Evolutionary conservation across 1,140 invertebrate genomes (phyloP).

Genomic region (Drosophila bocki): DNA sequence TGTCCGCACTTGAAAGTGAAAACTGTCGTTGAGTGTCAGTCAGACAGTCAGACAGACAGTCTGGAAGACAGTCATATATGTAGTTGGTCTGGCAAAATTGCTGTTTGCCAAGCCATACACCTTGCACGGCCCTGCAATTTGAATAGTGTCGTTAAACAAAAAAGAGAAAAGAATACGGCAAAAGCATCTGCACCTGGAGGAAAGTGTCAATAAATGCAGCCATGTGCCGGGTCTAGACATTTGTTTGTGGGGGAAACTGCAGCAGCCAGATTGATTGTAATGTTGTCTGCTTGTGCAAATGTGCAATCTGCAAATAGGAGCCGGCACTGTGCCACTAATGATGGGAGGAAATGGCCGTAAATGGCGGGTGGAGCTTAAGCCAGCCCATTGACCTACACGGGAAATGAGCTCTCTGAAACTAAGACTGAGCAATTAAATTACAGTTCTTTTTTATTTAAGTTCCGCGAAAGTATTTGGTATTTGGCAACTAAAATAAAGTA

Average conservation of each 20-base stretch:
- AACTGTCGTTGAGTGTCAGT: conserved; percentile 49
- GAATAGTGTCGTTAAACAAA: conserved; percentile 43
- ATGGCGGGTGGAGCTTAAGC: neutral
- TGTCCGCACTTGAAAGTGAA: conserved; percentile 67
- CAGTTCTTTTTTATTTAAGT: neutral
- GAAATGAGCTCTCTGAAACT: conserved; percentile 3
- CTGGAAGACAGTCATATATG: neutral
- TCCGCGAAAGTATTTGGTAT: neutral
- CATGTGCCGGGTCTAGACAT: conserved; percentile 39
- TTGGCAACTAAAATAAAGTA: no score
- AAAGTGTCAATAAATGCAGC: conserved; percentile 72
- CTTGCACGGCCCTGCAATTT: conserved; percentile 57
- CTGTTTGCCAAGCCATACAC: conserved; percentile 39
- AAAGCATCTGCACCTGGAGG: conserved; percentile 43
- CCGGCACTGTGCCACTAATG: conserved; percentile 30
- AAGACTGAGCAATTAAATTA: neutral
- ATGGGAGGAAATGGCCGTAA: neutral
- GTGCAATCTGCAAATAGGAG: conserved; percentile 17
- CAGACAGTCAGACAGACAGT: conserved; percentile 11
- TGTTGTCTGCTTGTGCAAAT: conserved; percentile 24
- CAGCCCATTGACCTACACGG: conserved; percentile 20
- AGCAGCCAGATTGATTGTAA: conserved; percentile 54
- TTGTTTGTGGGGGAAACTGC: conserved; percentile 64
- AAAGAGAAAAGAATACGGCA: conserved; percentile 43
- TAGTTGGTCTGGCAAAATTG: conserved; percentile 30